Evolutionary conservation across 2,113 vertebrate genomes (phyloP), one percentile per base, ranked within the genome.

Genomic region (Stigmatopora nigra): DNA sequence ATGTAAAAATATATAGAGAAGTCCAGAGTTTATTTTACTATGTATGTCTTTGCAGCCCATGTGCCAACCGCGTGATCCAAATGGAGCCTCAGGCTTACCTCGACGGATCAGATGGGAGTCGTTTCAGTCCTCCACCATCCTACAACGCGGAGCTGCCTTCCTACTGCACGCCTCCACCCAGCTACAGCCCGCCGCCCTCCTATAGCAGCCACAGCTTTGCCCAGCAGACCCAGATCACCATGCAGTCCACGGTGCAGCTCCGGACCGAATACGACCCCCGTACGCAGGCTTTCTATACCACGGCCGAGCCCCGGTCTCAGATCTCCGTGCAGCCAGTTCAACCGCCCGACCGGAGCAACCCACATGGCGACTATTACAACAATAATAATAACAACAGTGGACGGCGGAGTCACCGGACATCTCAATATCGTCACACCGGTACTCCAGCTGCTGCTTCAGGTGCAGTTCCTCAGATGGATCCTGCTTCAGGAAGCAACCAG

Each of bases 201-300:
- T 98, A 97, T 81, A 95, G 92, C 89, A 97, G 94, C 85, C 97
- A 96, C 75, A 78, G 92, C 79, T 98, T 98, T 65, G 90, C 97
- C 60, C 95, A 95, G 10, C 94, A 98, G 83, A 99, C 97, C 1
- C 96, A 97, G 77, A 99, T 99, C 83, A 99, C 97, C 75, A 99
- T 99, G 97, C 97, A 98, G 83, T 99, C 97, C 68, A 99, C 96
- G 0, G 95, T 99, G 70, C 97, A 98, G 87, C 82, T 99, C 53
- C 92, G 94, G 82, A 98, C 96, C 0, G 95, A 98, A 78, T 99
- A 98, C 0, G 95, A 99, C 86, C 97, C 97, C 1, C 93, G 93
- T 11, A 95, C 95, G 0, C 97, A 98, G 57, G 94, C 92, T 77
- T 99, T 96, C 87, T 99, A 99, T 82, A 99, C 97, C 78, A 98